These are phyloP conservation scores for Diaphora mendica DNA, from an alignment of 2,888 invertebrate species.

Conservation along the genomic window DNA sequence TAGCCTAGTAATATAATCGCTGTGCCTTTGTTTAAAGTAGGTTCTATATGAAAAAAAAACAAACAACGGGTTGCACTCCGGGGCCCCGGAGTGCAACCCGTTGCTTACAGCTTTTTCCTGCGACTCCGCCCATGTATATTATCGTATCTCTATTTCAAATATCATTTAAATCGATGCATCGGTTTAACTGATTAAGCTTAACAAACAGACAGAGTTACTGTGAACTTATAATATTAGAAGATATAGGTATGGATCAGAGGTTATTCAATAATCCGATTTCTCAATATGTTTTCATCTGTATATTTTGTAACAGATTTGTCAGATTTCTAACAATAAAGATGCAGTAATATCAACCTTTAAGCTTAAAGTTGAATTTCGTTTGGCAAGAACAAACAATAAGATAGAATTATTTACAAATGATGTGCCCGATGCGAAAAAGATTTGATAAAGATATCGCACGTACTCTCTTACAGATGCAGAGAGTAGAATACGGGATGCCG, in stretches of 20 bases:
- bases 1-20: too few relatives aligned
- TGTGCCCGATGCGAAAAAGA: background rate
- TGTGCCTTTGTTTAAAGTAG: too few relatives aligned
- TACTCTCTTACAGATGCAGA: background rate
- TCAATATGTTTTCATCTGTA: background rate
- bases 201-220: too few relatives aligned
- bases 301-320: background rate
- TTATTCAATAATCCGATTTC: background rate
- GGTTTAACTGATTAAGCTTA: too few relatives aligned
- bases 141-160: too few relatives aligned
- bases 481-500: background rate
- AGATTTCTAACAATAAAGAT: background rate
- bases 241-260: background rate
- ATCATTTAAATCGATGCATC: too few relatives aligned
- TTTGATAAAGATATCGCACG: conserved; percentile 3
- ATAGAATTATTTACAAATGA: background rate
- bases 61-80: too few relatives aligned
- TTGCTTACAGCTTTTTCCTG: too few relatives aligned
- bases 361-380: background rate
- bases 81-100: too few relatives aligned
- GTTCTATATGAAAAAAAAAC: too few relatives aligned
- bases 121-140: background rate
- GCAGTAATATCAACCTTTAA: background rate
- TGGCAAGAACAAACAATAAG: background rate
- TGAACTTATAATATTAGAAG: too few relatives aligned